A percentile compares a stretch with the other conserved stretches of the same genome.
Evolutionary conservation across 2,888 invertebrate genomes (phyloP).

Genomic region (Noctua comes): DNA sequence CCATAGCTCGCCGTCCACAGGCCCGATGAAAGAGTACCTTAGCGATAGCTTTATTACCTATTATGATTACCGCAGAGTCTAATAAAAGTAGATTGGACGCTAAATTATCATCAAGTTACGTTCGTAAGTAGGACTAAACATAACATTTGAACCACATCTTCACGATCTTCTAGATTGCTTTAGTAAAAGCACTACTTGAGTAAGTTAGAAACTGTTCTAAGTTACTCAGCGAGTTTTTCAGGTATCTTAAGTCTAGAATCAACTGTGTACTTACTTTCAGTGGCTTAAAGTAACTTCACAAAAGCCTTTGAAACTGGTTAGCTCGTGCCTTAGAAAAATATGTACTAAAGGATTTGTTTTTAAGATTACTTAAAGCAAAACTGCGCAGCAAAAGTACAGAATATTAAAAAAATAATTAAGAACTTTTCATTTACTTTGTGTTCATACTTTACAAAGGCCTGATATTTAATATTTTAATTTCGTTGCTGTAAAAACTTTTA

Average conservation of each 20-base stretch:
- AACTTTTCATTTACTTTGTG: not conserved
- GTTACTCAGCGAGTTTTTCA: not conserved
- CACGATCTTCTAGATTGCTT: too few species aligned
- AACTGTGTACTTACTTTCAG: not conserved
- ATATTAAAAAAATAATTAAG: not conserved
- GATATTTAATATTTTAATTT: not conserved
- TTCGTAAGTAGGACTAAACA: too few species aligned
- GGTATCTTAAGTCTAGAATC: not conserved
- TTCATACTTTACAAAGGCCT: not conserved
- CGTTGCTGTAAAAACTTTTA: not conserved
- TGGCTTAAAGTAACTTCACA: not conserved
- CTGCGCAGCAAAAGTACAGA: not conserved
- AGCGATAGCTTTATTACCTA: not conserved
- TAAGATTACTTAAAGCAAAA: not conserved
- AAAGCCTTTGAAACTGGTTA: constrained; percentile 9
- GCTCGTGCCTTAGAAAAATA: not conserved
- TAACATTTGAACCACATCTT: too few species aligned
- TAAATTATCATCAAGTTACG: too few species aligned
- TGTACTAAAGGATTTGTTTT: not conserved
- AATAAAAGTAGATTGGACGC: too few species aligned
- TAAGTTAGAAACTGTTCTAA: constrained; percentile 3
- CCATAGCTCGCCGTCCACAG: too few species aligned
- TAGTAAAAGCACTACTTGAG: too few species aligned
- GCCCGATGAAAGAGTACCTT: not conserved
- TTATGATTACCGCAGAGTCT: not conserved